phyloP scores from a whole-genome alignment of 2,113 vertebrate species.

The Ariopsis seemanni region DNA sequence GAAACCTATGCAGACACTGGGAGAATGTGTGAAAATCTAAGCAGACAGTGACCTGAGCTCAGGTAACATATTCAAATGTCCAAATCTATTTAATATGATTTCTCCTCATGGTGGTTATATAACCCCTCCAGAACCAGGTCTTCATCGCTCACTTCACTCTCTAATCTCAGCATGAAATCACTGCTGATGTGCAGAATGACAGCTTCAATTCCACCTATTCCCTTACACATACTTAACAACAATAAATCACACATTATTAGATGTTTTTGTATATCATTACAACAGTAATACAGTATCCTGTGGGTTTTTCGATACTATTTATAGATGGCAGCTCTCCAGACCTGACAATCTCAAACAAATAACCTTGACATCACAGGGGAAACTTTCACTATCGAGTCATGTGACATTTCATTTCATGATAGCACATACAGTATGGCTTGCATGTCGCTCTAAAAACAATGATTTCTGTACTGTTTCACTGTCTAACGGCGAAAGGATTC shows the following conservation, averaged over 20 bases:
- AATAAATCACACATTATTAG: not conserved
- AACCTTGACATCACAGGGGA: not conserved
- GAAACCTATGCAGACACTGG: not conserved
- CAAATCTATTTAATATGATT: not conserved
- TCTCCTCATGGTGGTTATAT: not conserved
- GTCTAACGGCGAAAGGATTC: constrained; percentile 2
- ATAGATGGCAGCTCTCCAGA: not conserved
- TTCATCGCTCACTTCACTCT: not conserved
- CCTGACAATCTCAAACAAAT: not conserved
- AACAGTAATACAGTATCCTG: not conserved
- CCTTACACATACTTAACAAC: not conserved
- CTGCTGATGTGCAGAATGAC: not conserved
- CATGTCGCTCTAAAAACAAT: not conserved
- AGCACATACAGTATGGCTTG: not conserved
- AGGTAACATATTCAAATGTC: not conserved
- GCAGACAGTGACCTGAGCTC: not conserved
- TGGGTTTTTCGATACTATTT: not conserved
- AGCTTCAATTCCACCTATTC: not conserved
- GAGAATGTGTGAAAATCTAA: not conserved
- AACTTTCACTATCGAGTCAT: constrained; percentile 7
- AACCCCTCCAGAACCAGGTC: not conserved
- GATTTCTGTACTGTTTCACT: not conserved
- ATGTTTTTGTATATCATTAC: not conserved
- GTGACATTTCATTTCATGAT: not conserved
- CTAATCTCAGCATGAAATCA: not conserved